Evolutionary conservation across 2,888 invertebrate species (phyloP).

Genomic region (Thelaira solivaga): DNA sequence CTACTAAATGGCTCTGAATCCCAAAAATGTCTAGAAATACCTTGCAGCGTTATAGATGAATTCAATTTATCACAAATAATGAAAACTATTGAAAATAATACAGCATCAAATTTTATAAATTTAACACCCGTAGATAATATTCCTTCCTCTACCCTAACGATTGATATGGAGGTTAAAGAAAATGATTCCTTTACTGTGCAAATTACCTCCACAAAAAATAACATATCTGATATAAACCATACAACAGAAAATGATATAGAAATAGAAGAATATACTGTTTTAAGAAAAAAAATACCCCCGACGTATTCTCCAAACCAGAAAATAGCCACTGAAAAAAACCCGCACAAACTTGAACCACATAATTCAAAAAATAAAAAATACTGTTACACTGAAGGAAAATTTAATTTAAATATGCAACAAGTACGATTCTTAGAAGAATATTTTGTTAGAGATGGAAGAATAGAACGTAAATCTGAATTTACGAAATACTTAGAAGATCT

Average conservation of each 20-base stretch:
- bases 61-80: not conserved
- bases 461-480: not conserved
- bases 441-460: not conserved
- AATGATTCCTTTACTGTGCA: too few species aligned
- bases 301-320: not conserved
- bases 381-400: not conserved
- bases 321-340: too few species aligned
- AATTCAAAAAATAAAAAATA: too few species aligned
- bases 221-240: not conserved
- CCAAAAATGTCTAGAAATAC: too few species aligned
- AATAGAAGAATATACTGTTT: not conserved
- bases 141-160: too few species aligned
- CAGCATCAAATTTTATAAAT: not conserved
- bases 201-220: not conserved
- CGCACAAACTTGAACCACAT: too few species aligned
- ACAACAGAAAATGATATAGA: not conserved
- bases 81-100: not conserved
- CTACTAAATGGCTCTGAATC: too few species aligned
- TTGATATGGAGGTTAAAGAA: too few species aligned
- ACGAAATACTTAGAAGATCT: not conserved
- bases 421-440: not conserved
- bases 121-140: too few species aligned
- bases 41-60: too few species aligned
- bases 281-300: not conserved
- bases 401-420: too few species aligned